Evolutionary conservation across 2,888 invertebrate species (phyloP).

Genomic region (Tetheella fluctuosa): DNA sequence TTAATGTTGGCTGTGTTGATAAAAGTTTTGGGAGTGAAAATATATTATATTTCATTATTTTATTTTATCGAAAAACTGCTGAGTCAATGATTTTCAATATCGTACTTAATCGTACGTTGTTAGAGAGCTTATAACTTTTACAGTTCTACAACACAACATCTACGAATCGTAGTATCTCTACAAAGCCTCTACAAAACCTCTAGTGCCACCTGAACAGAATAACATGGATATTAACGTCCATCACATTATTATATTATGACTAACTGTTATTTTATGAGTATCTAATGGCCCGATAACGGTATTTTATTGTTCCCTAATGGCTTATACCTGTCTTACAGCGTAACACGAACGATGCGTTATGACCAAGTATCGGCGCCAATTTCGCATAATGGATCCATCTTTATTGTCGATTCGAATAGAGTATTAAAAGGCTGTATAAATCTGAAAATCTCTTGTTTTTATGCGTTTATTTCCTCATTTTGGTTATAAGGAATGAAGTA

Average conservation of each 20-base stretch:
- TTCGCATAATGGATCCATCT: slow-evolving; percentile 77
- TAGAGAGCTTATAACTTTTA: too few relatives aligned
- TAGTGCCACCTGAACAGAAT: slow-evolving; percentile 49
- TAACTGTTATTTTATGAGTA: slow-evolving; percentile 83
- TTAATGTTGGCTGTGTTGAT: background rate
- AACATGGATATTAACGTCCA: slow-evolving; percentile 80
- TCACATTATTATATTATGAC: slow-evolving; percentile 78
- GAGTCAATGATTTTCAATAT: too few relatives aligned
- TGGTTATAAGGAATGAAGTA: background rate
- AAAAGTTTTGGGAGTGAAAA: background rate
- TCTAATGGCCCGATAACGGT: slow-evolving; percentile 81
- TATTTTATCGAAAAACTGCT: background rate
- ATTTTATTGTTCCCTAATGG: slow-evolving; percentile 83
- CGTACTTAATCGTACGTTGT: too few relatives aligned
- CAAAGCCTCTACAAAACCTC: slow-evolving; percentile 22
- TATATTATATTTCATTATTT: background rate
- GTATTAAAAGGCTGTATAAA: slow-evolving; percentile 54
- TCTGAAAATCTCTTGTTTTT: slow-evolving; percentile 32
- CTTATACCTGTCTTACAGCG: slow-evolving; percentile 80
- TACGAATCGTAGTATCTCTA: slow-evolving; percentile 31
- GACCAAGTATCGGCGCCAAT: slow-evolving; percentile 73
- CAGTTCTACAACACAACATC: too few relatives aligned
- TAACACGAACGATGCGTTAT: slow-evolving; percentile 73
- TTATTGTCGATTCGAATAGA: slow-evolving; percentile 65
- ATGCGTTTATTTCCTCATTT: background rate